phyloP scores from a whole-genome alignment of 2,113 vertebrate genomes.

The Nanger granti region DNA sequence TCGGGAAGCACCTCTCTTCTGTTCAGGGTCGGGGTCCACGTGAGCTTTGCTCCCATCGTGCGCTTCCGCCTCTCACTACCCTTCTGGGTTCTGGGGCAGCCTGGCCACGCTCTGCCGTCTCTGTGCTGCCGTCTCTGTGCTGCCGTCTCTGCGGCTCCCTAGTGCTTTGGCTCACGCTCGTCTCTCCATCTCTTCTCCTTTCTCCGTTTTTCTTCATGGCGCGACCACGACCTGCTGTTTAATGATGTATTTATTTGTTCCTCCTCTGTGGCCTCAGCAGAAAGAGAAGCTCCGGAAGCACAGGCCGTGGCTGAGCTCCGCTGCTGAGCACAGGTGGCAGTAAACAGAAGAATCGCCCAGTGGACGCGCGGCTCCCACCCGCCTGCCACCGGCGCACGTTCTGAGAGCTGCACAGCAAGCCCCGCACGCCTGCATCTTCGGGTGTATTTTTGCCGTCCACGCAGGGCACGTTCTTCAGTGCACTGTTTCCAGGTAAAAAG shows the following conservation, averaged over 20 bases:
- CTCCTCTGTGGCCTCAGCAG: not conserved
- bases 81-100: not conserved
- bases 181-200: not conserved
- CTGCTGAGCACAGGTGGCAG: not conserved
- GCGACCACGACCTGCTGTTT: not conserved
- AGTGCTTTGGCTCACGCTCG: accelerated
- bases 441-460: not conserved
- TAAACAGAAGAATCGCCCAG: accelerated
- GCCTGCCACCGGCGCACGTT: accelerated
- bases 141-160: not conserved
- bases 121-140: accelerated
- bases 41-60: accelerated
- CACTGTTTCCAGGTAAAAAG: not conserved
- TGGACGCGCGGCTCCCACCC: accelerated
- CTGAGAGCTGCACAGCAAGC: accelerated
- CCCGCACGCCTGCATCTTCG: accelerated
- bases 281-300: not conserved
- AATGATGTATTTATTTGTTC: not conserved
- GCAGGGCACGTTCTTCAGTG: not conserved
- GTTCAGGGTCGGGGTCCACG: accelerated
- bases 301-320: accelerated
- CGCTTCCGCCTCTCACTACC: accelerated
- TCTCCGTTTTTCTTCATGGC: not conserved
- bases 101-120: accelerated
- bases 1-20: accelerated